Evolutionary conservation across 2,797 vertebrate species (phyloP), one percentile per base, ranked within the genome.

Genomic region (Hephaestus fuliginosus): DNA sequence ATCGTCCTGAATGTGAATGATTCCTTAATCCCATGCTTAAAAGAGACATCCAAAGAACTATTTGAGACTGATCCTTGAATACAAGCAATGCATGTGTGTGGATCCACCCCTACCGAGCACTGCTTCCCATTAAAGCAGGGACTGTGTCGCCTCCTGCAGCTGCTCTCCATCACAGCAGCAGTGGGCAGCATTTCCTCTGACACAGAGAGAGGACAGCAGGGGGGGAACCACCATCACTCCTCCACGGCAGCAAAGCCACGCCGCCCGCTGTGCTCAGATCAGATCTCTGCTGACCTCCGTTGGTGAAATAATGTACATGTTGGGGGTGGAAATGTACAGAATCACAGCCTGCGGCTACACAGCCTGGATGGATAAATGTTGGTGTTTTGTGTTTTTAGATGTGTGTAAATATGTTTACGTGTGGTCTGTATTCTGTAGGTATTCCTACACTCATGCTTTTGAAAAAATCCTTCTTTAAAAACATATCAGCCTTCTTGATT

Each of bases 281-380:
- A 76, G 90, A 81, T 78, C 88, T 85, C 74, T 86, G 76, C 90
- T 92, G 93, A 70, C 91, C 77, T 82, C 93, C 78, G 12, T 39
- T 86, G 91, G 87, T 18, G 20, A 44, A 30, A 64, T 3, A 0
- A 30, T 33, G 61, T 1, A 61, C 5, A 7, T 9, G 49, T 44
- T 2, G 0, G 36, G 17, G 5, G 46, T 0, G 13, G 10, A 52
- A 56, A 46, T n/a, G 9, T n/a, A 22, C 36, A 15, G 22, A 58
- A 48, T 20, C 22, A 64, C 49, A n/a, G 22, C n/a, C 28, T 53
- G 51, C 2, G n/a, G 51, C 5, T 2, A 4, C 39, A 20, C 36
- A 41, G 33, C 30, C 12, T n/a, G 5, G 14, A 52, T 13, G 9
- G 6, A 7, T 39, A 49, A 39, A 33, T 18, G 25, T 5, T 49